A percentile compares a stretch with the other conserved stretches of the same genome.
Evolutionary conservation across 2,797 vertebrate species (phyloP).

Genomic region (Threskiornis aethiopicus): DNA sequence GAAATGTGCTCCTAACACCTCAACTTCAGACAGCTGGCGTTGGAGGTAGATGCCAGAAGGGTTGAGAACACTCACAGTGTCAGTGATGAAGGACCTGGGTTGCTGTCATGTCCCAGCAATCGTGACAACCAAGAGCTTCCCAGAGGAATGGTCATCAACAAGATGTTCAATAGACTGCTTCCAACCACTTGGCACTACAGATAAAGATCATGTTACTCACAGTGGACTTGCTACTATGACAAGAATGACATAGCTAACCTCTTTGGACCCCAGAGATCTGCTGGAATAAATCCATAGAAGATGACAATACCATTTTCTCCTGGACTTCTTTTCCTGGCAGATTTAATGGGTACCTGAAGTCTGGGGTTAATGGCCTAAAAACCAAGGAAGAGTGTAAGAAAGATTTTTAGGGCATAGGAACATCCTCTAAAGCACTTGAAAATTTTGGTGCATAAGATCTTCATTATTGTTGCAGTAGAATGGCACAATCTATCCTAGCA

Average conservation of each 20-base stretch:
- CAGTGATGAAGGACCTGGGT: neutral
- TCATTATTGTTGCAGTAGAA: neutral
- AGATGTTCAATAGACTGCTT: neutral
- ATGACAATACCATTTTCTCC: neutral
- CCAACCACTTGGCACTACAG: neutral
- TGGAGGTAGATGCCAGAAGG: neutral
- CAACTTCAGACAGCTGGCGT: neutral
- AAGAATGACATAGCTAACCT: neutral
- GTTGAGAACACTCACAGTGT: neutral
- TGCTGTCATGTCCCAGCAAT: neutral
- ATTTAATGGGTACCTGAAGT: neutral
- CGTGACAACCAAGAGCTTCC: neutral
- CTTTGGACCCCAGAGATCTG: neutral
- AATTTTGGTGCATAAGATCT: neutral
- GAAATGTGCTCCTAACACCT: constrained; percentile 18
- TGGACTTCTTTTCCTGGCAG: neutral
- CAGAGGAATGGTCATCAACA: neutral
- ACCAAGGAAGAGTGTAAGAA: neutral
- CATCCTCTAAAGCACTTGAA: neutral
- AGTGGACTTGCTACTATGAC: neutral
- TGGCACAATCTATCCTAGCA: neutral
- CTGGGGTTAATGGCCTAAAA: neutral
- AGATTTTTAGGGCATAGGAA: neutral
- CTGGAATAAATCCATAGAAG: neutral
- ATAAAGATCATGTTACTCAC: neutral